Base-by-base conservation (phyloP, 1,140 invertebrate species). In the Phortica variegata region DNA sequence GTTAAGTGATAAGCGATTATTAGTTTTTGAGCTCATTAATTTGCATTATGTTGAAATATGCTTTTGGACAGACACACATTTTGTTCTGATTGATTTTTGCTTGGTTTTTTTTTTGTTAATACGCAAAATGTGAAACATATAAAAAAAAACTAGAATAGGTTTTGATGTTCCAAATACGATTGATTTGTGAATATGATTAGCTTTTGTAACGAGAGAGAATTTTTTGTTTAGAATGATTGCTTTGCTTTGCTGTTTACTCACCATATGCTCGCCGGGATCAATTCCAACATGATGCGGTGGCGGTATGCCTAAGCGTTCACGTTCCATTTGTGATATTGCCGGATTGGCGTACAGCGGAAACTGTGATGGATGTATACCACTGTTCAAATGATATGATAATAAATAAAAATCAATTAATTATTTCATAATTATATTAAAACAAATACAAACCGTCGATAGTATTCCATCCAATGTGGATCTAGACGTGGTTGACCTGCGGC, bases 381-480 rank as follows among this genome's bases (percentile, higher is more conserved):
- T 81, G 26, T 72, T 75, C 33, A 72, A 74, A 10, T 68, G 71
- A 13, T 32, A n/a, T n/a, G n/a, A n/a, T n/a, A n/a, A n/a, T n/a
- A 47, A 2, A 15, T 7, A 20, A 19, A 51, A 16, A 20, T 36
- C n/a, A n/a, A n/a, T 13, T 12, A 33, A n/a, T n/a, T n/a, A n/a
- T n/a, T n/a, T n/a, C n/a, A n/a, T n/a, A n/a, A n/a, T n/a, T n/a
- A n/a, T n/a, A n/a, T n/a, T 13, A 39, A 21, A 66, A 65, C 31
- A 73, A 65, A 69, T 74, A 75, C 59, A 78, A 79, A 73, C 54
- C 91, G 83, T 56, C 92, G 80, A 65, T 93, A 91, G 61, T 93
- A 83, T 65, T 96, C 94, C 41, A 95, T 73, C 91, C 91, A 95
- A 71, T 95, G 91, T 0, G 90, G 89, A 77, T 96, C 93, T 39